Evolutionary conservation across 2,113 vertebrate species (phyloP), one percentile per base, ranked within the genome.

Genomic region (Zosterops lateralis): DNA sequence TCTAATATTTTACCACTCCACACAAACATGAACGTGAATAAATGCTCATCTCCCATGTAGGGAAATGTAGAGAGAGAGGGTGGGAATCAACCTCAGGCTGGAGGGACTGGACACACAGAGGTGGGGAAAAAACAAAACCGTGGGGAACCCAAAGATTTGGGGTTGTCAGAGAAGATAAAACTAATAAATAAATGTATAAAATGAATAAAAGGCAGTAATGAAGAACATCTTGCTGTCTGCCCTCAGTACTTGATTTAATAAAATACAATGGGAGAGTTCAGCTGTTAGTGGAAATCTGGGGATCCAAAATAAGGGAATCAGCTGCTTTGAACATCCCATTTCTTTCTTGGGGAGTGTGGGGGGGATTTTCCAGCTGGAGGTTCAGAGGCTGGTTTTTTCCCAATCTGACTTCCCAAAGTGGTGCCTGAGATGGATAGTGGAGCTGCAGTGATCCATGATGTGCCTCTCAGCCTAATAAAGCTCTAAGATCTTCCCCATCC

Each of bases 291-390:
- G 80, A 20, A 64, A 25, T 36, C 9, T 28, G 45, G 38, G n/a
- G 74, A 66, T 10, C 44, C 28, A 18, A 79, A 94, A 36, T 10
- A 51, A 68, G 62, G 34, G 57, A 22, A 65, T 68, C 19, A 73
- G 32, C 34, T 70, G 7, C 65, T 76, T 88, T 29, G 34, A 21
- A 28, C 4, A 14, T 11, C 53, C 64, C 54, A 9, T 62, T 82
- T 77, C 18, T 82, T 47, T 40, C 11, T 0, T 11, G 31, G 29
- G 54, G 51, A 5, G 1, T 0, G 5, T 0, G 6, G 16, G 28
- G 29, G 29, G 3, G 28, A 4, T 13, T 66, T 68, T 24, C 84
- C 54, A 65, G 7, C 25, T 9, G 28, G 44, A 16, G 56, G 40
- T 16, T 0, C 54, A 24, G 10, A 9, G 17, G 2, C 61, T 57